Evolutionary conservation across 2,888 invertebrate species (phyloP).

Genomic region (Diabrotica balteata): DNA sequence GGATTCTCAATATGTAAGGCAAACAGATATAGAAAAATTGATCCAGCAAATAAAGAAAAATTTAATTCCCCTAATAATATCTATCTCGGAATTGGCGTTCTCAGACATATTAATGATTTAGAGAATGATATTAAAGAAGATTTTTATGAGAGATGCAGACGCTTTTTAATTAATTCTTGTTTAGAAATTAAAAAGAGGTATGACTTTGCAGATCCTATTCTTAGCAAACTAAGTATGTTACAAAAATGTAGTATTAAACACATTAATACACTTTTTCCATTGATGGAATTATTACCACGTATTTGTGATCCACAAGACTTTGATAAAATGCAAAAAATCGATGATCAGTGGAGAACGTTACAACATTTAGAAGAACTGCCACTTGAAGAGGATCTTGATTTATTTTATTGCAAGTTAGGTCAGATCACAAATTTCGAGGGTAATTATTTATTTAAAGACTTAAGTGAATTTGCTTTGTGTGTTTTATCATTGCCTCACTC

Average conservation of each 20-base stretch:
- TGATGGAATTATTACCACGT: neutral
- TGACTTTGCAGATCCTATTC: slow-evolving; percentile 7
- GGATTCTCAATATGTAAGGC: neutral
- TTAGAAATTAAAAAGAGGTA: slow-evolving; percentile 12
- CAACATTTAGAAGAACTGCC: neutral
- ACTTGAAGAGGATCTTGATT: neutral
- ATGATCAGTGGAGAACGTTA: slow-evolving; percentile 4
- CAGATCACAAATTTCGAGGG: neutral
- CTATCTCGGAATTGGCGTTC: too few relatives aligned
- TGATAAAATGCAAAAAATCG: slow-evolving; percentile 2
- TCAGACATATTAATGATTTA: slow-evolving; percentile 1
- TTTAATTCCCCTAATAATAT: too few relatives aligned
- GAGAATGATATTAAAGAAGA: neutral
- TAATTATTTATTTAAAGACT: neutral
- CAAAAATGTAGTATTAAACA: neutral
- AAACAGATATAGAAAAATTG: slow-evolving; percentile 1
- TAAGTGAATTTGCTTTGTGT: slow-evolving; percentile 4
- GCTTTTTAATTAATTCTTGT: slow-evolving; percentile 2
- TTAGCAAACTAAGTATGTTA: slow-evolving; percentile 1
- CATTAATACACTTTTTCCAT: too few relatives aligned
- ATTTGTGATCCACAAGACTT: slow-evolving; percentile 4
- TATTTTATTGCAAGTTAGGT: neutral
- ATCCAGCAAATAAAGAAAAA: too few relatives aligned
- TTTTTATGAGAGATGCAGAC: slow-evolving; percentile 8
- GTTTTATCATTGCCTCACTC: neutral